These are phyloP conservation scores for Eupithecia abbreviata DNA, from an alignment of 2,888 invertebrate genomes.

Conservation along the genomic window DNA sequence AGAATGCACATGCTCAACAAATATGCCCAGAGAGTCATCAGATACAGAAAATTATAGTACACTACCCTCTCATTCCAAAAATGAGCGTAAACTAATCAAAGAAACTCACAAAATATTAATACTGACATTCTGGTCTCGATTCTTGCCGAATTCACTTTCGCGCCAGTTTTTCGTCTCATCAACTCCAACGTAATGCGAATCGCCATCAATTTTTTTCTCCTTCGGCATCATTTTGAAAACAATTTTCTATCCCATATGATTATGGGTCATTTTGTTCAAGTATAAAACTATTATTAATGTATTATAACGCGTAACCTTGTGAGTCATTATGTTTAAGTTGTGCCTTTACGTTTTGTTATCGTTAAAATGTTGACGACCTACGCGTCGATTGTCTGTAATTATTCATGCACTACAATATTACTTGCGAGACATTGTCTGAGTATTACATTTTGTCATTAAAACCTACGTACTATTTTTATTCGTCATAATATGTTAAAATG, in stretches of 20 bases:
- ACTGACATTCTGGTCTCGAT: slow-evolving; percentile 51
- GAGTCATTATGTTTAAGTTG: slow-evolving; percentile 38
- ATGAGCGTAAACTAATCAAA: slow-evolving; percentile 63
- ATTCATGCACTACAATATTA: slow-evolving; percentile 28
- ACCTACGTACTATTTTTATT: neutral
- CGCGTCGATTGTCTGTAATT: slow-evolving; percentile 32
- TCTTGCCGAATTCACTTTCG: slow-evolving; percentile 63
- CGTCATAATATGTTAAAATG: neutral
- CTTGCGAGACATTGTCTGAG: neutral
- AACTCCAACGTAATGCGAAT: slow-evolving; percentile 65
- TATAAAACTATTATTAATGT: slow-evolving; percentile 80
- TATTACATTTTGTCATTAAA: slow-evolving; percentile 3
- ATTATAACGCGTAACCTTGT: slow-evolving; percentile 62
- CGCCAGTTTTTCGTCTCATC: slow-evolving; percentile 75
- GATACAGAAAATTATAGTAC: slow-evolving; percentile 29
- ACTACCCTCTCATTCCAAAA: slow-evolving; percentile 42
- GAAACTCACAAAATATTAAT: slow-evolving; percentile 63
- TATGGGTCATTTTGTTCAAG: slow-evolving; percentile 76
- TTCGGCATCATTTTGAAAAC: slow-evolving; percentile 72
- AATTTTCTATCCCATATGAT: slow-evolving; percentile 82
- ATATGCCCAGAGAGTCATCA: slow-evolving; percentile 17
- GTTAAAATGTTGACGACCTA: slow-evolving; percentile 24
- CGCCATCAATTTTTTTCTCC: slow-evolving; percentile 73
- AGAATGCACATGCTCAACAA: neutral
- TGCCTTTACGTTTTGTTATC: slow-evolving; percentile 33